These are phyloP conservation scores for Caenorhabditis sulstoni DNA, from an alignment of 2,888 invertebrate species.

Conservation along the genomic window DNA sequence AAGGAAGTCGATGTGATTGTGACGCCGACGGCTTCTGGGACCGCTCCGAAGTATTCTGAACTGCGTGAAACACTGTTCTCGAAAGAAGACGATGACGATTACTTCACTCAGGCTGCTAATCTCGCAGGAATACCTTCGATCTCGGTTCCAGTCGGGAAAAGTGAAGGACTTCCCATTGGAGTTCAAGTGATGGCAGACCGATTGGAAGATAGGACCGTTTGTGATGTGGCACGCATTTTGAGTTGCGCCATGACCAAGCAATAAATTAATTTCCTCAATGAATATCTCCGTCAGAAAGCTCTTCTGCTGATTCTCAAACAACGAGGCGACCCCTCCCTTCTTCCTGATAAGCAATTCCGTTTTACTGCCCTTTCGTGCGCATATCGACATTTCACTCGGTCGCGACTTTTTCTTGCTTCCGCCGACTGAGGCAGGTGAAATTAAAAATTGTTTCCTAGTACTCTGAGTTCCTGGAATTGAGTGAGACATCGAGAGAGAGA, in stretches of 20 bases:
- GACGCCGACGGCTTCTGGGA: slow-evolving; percentile 92
- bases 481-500: background rate
- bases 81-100: slow-evolving; percentile 87
- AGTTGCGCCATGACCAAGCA: background rate
- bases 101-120: slow-evolving; percentile 95
- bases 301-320: background rate
- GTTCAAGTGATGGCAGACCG: slow-evolving; percentile 71
- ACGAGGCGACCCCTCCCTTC: background rate
- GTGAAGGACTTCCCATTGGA: slow-evolving; percentile 70
- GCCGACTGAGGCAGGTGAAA: slow-evolving; percentile 3
- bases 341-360: slow-evolving; percentile 12
- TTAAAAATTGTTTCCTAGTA: slow-evolving; percentile 9
- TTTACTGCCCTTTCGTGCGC: slow-evolving; percentile 22
- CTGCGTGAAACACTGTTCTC: slow-evolving; percentile 89
- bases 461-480: background rate
- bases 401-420: slow-evolving; percentile 1
- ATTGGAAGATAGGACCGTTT: slow-evolving; percentile 54
- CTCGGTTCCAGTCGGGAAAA: slow-evolving; percentile 72
- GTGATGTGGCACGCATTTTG: slow-evolving; percentile 58
- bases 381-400: no score
- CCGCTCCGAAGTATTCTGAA: slow-evolving; percentile 90
- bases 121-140: slow-evolving; percentile 87
- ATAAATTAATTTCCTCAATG: background rate
- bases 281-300: no score
- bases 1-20: slow-evolving; percentile 86